These are phyloP conservation scores for Aselliscus stoliczkanus DNA, from an alignment of 2,797 vertebrate genomes.

Conservation along the genomic window DNA sequence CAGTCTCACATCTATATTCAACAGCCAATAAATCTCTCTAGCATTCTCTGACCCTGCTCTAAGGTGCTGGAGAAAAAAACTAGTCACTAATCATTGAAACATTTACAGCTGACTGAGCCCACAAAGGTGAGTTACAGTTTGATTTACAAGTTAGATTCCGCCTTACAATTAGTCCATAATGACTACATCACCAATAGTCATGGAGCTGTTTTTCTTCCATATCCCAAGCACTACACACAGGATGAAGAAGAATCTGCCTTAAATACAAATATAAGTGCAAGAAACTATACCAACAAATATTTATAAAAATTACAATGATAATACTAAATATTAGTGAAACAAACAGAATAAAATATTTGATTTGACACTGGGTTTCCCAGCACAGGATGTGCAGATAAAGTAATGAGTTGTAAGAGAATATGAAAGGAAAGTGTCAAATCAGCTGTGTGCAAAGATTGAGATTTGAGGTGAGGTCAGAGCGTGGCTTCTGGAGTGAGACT, in stretches of 20 bases:
- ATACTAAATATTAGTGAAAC: background rate
- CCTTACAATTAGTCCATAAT: slow-evolving; percentile 33
- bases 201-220: background rate
- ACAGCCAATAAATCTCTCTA: background rate
- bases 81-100: background rate
- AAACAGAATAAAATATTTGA: background rate
- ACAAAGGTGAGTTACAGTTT: background rate
- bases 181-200: background rate
- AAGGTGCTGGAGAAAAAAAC: background rate
- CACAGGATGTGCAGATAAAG: background rate
- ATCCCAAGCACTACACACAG: background rate
- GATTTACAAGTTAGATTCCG: background rate
- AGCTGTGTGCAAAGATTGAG: background rate
- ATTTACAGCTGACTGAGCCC: background rate
- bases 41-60: background rate
- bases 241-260: background rate
- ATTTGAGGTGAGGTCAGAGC: background rate
- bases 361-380: background rate
- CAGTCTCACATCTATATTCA: background rate
- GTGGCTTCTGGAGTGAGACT: background rate
- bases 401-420: background rate
- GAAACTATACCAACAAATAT: background rate
- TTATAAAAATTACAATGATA: background rate
- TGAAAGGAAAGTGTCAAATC: background rate
- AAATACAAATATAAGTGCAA: background rate